Base-by-base conservation (phyloP, 2,888 invertebrate genomes). In the Drosophila kambysellisi region DNA sequence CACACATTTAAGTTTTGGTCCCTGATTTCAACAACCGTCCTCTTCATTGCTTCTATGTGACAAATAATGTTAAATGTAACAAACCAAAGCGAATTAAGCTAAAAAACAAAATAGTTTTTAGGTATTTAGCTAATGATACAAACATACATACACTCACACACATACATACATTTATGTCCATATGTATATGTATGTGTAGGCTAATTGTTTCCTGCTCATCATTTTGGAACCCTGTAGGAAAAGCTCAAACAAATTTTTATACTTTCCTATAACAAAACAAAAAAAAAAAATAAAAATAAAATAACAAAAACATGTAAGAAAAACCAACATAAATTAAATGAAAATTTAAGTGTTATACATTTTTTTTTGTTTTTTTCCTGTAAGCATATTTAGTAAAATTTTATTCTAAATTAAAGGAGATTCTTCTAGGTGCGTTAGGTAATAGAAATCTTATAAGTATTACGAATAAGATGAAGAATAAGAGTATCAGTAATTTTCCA, bases 41-140 rank as follows among this genome's bases (percentile, higher is more conserved):
- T 90, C 76, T 79, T 74, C 79, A 84, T 81, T 88, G 87, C 88
- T 90, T 91, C 91, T 89, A 86, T 83, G 86, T 88, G 90, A 90
- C 90, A 91, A 90, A 91, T 90, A 90, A 91, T 80, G 74, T 71
- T 72, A 81, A 82, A 64, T 30, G 51, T 43, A 68, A 54, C 29
- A 56, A 43, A 52, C 43, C 41, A 71, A 39, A 43, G 56, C 43
- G 61, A 59, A 68, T 35, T 62, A 61, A 15, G 46, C 25, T 25
- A 8, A 33, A 52, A 51, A 52, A 43, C 25, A 25, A 25, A 17
- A 48, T 29, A 62, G 20, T n/a, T 15, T 2, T 9, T 53, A 64
- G 58, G 60, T 25, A 73, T 29, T 58, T 41, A 61, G 48, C 56
- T 61, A 50, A 59, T 70, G 57, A 53, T 32, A 25, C 20, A 20